Evolutionary conservation across 2,888 invertebrate genomes (phyloP), one percentile per base, ranked within the genome.

Genomic region (Bhutanitis thaidina): DNA sequence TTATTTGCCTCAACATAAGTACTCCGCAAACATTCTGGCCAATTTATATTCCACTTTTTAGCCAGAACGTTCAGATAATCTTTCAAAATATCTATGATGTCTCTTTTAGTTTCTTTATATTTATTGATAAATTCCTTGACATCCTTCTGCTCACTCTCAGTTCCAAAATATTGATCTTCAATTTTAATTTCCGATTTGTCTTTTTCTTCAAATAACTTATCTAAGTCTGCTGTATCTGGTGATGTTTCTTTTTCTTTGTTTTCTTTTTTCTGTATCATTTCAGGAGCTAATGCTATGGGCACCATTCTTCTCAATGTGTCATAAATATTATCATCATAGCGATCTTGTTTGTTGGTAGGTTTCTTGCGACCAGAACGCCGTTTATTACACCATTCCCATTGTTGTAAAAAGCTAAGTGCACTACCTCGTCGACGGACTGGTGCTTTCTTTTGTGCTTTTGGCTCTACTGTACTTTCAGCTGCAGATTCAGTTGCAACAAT

Each of bases 371-470:
- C 80, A 9, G 91, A 90, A 55, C 91, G 88, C 14, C 92, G 71
- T 61, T 91, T 93, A 46, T 90, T 81, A 61, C 94, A 94, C 94
- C 95, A 95, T 44, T 94, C 94, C 94, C 95, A 94, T 61, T 94
- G 93, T 62, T 94, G 93, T 15, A 95, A 76, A 61, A 93, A 93
- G 43, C 93, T 93, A 10, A 95, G 80, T 27, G 94, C 93, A 76
- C 94, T 94, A 34, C 95, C 92, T 54, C 94, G 87, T n/a, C 95
- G 84, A 60, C 94, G 91, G 1, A 88, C 90, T 8, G 90, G 78
- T 37, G 80, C 77, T 61, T 91, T 91, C 52, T 88, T 90, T 27
- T 81, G 80, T 35, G 77, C 74, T 66, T 90, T 92, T 39, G 67
- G 60, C 13, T 85, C 85, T 10, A 74, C 70, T 29, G 55, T 60